Base-by-base conservation (phyloP, 2,113 vertebrate species). In the Triplophysa dalaica region DNA sequence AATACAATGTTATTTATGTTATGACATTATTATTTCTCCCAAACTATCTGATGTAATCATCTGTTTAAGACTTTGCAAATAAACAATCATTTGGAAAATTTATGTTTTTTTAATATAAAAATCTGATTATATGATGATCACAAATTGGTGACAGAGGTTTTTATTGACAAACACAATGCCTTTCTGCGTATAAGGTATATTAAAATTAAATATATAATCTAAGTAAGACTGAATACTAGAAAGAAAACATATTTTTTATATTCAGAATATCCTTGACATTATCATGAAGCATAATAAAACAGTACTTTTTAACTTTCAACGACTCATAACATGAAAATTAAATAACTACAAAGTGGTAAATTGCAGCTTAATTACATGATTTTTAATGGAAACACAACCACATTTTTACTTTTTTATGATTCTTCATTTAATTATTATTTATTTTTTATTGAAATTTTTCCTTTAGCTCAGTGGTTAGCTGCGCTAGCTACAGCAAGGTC, bases 101-200 rank as follows among this genome's bases (percentile, higher is more conserved):
- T 3, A 17, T 19, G 17, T 21, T 58, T 21, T n/a, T 58, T n/a
- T 58, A 2, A 2, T 10, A 58, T 58, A 9, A 21, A 58, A 21
- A 58, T 58, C 19, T 58, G 54, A n/a, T 58, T 19, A 58, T 58
- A n/a, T 58, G 54, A 8, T 21, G 8, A n/a, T 1, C 4, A 58
- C 5, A 58, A 58, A 58, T 5, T n/a, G 5, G 17, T 56, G 54
- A 56, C 8, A 43, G 1, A 2, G 43, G 1, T 38, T 38, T 45
- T 45, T 45, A 12, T 43, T 43, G 8, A 67, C 33, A 67, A 2
- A 43, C 63, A 29, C 64, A 41, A 13, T 22, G 89, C 90, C 90
- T 89, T 90, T 87, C 88, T 93, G 93, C 92, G 50, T 52, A 52
- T 16, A 13, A 52, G 4, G 7, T 43, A 10, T 43, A 43, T 43